Percentiles rank a stretch among this genome's conserved stretches.
These are phyloP conservation scores for Neotoxoptera formosana DNA, from an alignment of 1,140 invertebrate genomes.

Conservation along the genomic window DNA sequence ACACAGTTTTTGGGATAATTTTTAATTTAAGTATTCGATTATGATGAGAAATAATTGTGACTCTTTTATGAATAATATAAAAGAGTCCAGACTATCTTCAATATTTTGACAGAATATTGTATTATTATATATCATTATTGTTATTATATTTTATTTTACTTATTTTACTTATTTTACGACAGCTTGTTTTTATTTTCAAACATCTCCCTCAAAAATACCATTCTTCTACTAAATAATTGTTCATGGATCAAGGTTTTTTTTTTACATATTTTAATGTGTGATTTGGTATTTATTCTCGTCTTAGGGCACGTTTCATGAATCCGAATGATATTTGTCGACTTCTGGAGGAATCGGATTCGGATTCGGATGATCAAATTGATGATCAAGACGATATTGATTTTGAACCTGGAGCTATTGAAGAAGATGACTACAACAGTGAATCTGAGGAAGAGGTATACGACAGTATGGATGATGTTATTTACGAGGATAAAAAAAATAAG, in stretches of 20 bases:
- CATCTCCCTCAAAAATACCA: too few relatives aligned
- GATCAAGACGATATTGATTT: conserved; percentile 43
- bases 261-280: too few relatives aligned
- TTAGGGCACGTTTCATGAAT: conserved; percentile 22
- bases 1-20: conserved; percentile 15
- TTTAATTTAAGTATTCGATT: conserved; percentile 27
- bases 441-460: conserved; percentile 19
- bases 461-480: conserved; percentile 3
- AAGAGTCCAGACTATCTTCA: conserved; percentile 10
- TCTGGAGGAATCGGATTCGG: conserved; percentile 17
- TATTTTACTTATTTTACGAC: too few relatives aligned
- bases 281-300: conserved; percentile 5
- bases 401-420: conserved; percentile 21
- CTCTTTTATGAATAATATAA: neutral
- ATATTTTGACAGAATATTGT: conserved; percentile 14
- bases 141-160: neutral
- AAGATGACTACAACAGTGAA: conserved; percentile 19
- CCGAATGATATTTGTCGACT: conserved; percentile 22
- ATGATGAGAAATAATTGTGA: conserved; percentile 27
- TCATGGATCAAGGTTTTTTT: too few relatives aligned
- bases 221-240: too few relatives aligned
- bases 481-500: neutral
- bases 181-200: too few relatives aligned
- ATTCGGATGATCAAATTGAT: conserved; percentile 32
- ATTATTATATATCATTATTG: conserved; percentile 12